Percentiles rank a stretch among this genome's conserved stretches.
Conservation (phyloP, 2,797 vertebrate genomes). For the Molossus alvarezi region DNA sequence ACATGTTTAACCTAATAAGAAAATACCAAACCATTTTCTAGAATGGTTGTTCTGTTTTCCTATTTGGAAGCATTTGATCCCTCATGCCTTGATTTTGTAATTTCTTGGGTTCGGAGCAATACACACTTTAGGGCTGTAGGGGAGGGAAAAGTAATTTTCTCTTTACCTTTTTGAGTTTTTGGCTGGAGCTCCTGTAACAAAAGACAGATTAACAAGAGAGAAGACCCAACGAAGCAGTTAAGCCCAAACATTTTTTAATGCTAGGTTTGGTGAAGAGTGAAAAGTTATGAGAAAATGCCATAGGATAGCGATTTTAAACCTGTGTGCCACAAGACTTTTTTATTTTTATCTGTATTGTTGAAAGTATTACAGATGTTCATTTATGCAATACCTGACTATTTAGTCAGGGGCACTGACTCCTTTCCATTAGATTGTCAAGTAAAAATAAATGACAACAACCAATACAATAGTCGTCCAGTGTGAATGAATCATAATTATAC, state of each 20-base stretch:
- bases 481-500: too few relatives aligned
- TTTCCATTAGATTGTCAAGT: too few relatives aligned
- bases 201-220: slow-evolving; percentile 31
- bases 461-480: too few relatives aligned
- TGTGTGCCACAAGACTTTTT: neutral
- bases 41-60: neutral
- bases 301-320: neutral
- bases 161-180: neutral
- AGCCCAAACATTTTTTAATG: neutral
- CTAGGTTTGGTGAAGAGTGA: neutral
- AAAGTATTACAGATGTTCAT: too few relatives aligned
- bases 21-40: slow-evolving; percentile 3
- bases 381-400: neutral
- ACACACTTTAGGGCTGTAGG: neutral
- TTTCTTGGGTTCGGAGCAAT: neutral
- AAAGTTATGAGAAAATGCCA: neutral
- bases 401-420: neutral
- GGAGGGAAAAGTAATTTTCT: neutral
- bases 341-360: too few relatives aligned
- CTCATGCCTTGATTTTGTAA: slow-evolving; percentile 4
- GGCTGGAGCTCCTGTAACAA: neutral
- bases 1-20: neutral
- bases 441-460: too few relatives aligned
- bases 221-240: neutral
- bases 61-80: neutral